Evolutionary conservation across 1,140 invertebrate genomes (phyloP).

Genomic region (Procambarus clarkii): DNA sequence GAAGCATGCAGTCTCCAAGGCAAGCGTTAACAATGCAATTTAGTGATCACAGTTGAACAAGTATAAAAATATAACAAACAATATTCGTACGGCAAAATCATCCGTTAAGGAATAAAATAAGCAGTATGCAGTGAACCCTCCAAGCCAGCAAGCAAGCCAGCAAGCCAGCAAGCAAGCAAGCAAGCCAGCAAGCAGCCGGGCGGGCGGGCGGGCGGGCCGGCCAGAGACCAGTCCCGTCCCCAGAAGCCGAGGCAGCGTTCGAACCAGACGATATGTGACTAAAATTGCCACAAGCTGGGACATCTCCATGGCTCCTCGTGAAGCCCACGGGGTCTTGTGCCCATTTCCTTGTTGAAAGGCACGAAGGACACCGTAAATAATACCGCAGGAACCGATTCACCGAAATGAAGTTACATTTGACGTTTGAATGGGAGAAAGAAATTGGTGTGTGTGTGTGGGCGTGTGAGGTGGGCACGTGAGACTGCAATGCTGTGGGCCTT

Average conservation of each 20-base stretch:
- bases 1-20: too few relatives aligned
- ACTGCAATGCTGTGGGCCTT: background rate
- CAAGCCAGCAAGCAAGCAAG: background rate
- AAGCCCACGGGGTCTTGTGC: background rate
- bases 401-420: background rate
- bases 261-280: background rate
- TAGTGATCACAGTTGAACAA: too few relatives aligned
- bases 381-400: background rate
- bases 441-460: background rate
- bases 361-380: background rate
- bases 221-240: background rate
- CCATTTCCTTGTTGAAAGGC: background rate
- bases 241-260: background rate
- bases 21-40: too few relatives aligned
- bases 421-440: background rate
- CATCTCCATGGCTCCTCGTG: background rate
- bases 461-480: background rate
- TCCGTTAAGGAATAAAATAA: background rate
- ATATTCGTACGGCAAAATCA: too few relatives aligned
- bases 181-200: background rate
- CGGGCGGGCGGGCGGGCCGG: background rate
- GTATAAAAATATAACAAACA: too few relatives aligned
- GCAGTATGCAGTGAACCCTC: background rate
- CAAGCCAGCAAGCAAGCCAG: background rate
- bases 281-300: background rate